Conservation (phyloP, 2,797 vertebrate genomes). For the Galagoides demidoff region DNA sequence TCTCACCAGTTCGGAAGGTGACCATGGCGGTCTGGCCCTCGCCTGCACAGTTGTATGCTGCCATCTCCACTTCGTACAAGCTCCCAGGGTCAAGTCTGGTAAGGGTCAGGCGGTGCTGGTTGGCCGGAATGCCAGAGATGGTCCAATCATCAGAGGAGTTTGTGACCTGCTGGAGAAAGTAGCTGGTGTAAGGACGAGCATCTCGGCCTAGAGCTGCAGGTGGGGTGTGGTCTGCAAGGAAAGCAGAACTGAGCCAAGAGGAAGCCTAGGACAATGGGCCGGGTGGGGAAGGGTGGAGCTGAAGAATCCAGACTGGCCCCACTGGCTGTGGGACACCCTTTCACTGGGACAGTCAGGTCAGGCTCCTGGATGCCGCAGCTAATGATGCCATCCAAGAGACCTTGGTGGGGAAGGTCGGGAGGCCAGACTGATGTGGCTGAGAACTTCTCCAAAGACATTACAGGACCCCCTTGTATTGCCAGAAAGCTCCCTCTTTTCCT, state of each 20-base stretch:
- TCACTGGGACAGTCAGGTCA: not conserved
- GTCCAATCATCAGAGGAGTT: conserved; percentile 93
- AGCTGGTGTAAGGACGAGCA: not conserved
- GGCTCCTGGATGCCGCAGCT: not conserved
- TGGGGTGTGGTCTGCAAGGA: not conserved
- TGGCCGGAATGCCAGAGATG: conserved; percentile 91
- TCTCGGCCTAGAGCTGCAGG: not conserved
- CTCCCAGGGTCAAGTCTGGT: conserved; percentile 95
- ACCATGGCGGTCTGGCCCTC: conserved; percentile 98
- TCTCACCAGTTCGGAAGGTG: conserved; percentile 96
- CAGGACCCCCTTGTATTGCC: not conserved
- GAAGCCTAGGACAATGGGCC: not conserved
- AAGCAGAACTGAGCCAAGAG: not conserved
- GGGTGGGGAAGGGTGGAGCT: too few species aligned
- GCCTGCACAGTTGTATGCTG: conserved; percentile 95
- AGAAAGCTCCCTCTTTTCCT: not conserved
- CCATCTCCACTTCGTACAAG: conserved; percentile 98
- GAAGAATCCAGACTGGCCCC: not conserved
- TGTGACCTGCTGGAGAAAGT: conserved; percentile 89
- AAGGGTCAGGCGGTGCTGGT: conserved; percentile 93
- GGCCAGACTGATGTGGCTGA: not conserved
- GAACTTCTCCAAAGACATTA: not conserved
- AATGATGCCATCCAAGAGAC: not conserved
- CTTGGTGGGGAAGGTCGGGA: not conserved
- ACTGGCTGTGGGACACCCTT: not conserved